Conservation (phyloP, 2,888 invertebrate genomes). For the Brenthis hecate region DNA sequence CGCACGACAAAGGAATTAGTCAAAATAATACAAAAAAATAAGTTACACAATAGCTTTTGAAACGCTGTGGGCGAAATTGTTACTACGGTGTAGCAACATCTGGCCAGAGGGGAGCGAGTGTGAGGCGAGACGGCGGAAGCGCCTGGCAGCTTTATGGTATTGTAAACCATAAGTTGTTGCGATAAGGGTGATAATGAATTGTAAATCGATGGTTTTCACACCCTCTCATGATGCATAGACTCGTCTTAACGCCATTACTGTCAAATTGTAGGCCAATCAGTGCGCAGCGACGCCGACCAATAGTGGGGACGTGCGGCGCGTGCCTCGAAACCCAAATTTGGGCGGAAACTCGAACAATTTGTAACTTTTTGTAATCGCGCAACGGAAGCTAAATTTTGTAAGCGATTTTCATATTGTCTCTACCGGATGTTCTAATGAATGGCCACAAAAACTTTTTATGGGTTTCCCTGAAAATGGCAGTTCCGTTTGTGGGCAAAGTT, state of each 20-base stretch:
- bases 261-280: slow-evolving; percentile 79
- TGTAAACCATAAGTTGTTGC: slow-evolving; percentile 16
- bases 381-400: slow-evolving; percentile 31
- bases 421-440: slow-evolving; percentile 17
- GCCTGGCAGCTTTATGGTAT: slow-evolving; percentile 13
- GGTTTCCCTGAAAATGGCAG: neutral
- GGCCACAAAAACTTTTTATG: neutral
- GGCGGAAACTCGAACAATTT: slow-evolving; percentile 72
- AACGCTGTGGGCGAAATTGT: slow-evolving; percentile 80
- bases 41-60: slow-evolving; percentile 72
- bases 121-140: slow-evolving; percentile 28
- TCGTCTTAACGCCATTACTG: slow-evolving; percentile 80
- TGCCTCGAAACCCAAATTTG: slow-evolving; percentile 76
- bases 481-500: neutral
- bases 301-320: slow-evolving; percentile 58
- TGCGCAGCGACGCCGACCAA: slow-evolving; percentile 64
- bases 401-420: slow-evolving; percentile 28
- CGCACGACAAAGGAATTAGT: slow-evolving; percentile 79
- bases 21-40: slow-evolving; percentile 75
- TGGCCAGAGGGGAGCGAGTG: slow-evolving; percentile 68
- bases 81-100: slow-evolving; percentile 81
- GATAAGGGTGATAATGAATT: slow-evolving; percentile 37
- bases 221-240: slow-evolving; percentile 42
- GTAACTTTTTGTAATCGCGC: slow-evolving; percentile 58
- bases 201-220: slow-evolving; percentile 32